phyloP scores from a whole-genome alignment of 2,888 invertebrate species.

The Sicus ferrugineus region DNA sequence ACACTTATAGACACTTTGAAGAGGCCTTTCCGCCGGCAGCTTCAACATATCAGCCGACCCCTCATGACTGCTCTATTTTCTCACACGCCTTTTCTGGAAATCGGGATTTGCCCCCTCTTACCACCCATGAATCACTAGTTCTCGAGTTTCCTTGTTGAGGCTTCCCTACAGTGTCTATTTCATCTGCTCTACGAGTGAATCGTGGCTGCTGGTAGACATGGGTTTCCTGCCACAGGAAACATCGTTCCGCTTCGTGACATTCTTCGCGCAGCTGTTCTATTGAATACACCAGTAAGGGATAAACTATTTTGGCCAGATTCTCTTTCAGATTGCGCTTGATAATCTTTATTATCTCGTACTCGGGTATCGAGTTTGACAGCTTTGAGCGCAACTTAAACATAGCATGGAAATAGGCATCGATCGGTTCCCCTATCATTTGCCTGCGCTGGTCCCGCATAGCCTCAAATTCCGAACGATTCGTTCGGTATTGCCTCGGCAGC shows the following conservation, averaged over 20 bases:
- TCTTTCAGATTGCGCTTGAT: conserved; percentile 11
- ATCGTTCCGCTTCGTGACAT: conserved; percentile 19
- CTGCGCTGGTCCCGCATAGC: conserved; percentile 19
- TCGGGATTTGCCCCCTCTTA: background rate
- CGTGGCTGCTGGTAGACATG: background rate
- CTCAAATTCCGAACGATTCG: conserved; percentile 15
- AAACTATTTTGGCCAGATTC: background rate
- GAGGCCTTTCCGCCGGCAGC: background rate
- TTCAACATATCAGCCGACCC: background rate
- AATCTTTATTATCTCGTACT: conserved; percentile 19
- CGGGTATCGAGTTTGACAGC: background rate
- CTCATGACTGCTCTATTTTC: background rate
- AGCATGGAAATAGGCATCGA: conserved; percentile 8
- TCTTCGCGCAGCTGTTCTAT: no score
- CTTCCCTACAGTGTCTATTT: background rate
- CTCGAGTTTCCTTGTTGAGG: background rate
- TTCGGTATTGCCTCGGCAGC: background rate
- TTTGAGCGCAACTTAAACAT: background rate
- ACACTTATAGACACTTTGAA: background rate
- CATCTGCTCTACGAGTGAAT: background rate
- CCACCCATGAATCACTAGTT: background rate
- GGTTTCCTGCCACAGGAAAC: background rate
- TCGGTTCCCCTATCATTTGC: background rate
- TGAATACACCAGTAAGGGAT: background rate
- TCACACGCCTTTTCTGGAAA: background rate